Evolutionary conservation across 2,888 invertebrate genomes (phyloP).

Genomic region (Platerodrilus igneus): DNA sequence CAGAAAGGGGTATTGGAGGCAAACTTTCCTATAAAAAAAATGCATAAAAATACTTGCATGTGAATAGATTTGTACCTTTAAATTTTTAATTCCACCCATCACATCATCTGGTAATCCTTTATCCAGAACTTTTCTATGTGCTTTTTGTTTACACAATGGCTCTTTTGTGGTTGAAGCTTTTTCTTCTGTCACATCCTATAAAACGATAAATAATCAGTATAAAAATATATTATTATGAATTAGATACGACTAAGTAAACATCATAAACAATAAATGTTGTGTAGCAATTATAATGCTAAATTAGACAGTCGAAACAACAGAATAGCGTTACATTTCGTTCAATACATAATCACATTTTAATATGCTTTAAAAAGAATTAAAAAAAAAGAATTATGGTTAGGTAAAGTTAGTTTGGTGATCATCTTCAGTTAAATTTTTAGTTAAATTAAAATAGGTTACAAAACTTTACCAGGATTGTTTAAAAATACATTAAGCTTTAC

Average conservation of each 20-base stretch:
- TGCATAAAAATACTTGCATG: slow-evolving; percentile 6
- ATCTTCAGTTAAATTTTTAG: no score
- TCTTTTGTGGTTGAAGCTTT: slow-evolving; percentile 62
- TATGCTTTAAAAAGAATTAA: no score
- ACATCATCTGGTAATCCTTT: slow-evolving; percentile 87
- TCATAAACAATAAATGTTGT: not conserved
- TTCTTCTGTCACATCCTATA: slow-evolving; percentile 57
- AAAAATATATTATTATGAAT: slow-evolving; percentile 3
- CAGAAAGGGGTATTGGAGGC: slow-evolving; percentile 75
- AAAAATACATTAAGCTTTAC: no score
- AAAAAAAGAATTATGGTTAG: no score
- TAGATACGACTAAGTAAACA: not conserved
- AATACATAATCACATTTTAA: no score
- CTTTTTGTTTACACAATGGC: slow-evolving; percentile 69
- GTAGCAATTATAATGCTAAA: no score
- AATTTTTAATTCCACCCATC: slow-evolving; percentile 78
- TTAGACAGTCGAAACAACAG: no score
- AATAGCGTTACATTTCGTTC: no score
- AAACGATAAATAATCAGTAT: slow-evolving; percentile 21
- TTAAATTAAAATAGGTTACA: no score
- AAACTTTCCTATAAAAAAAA: slow-evolving; percentile 62
- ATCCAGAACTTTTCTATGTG: slow-evolving; percentile 81
- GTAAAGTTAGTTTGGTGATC: no score
- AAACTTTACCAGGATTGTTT: no score
- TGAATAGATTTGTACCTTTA: slow-evolving; percentile 53